A percentile compares a stretch with the other conserved stretches of the same genome.
Evolutionary conservation across 2,113 vertebrate genomes (phyloP).

Genomic region (Chrysemys picta): DNA sequence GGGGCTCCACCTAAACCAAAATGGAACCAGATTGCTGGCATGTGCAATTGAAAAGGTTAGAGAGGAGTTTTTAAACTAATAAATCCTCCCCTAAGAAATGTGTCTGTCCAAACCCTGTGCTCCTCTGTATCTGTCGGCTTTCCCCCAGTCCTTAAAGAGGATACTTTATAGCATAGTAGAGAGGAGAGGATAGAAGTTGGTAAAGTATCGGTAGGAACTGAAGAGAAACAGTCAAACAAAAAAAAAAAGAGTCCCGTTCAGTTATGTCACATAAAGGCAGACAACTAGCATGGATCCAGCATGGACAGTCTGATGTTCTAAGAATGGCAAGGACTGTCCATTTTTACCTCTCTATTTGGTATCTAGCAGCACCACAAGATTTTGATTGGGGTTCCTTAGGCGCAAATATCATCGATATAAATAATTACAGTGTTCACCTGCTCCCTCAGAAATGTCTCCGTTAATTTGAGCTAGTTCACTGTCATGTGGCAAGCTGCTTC

Average conservation of each 20-base stretch:
- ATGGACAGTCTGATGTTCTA: no score
- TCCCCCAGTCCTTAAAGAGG: no score
- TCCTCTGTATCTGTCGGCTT: no score
- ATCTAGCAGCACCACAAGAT: accelerated
- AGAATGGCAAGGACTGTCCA: not conserved
- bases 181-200: not conserved
- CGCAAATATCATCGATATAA: accelerated
- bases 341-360: accelerated
- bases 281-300: not conserved
- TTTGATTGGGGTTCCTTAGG: not conserved
- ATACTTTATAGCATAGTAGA: no score
- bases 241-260: not conserved
- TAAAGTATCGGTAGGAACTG: not conserved
- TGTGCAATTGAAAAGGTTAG: no score
- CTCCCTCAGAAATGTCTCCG: not conserved
- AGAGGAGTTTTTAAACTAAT: no score
- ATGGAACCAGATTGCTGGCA: no score
- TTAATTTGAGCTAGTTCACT: not conserved
- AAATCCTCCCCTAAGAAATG: no score
- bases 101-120: no score
- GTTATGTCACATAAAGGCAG: not conserved
- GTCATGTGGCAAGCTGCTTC: accelerated
- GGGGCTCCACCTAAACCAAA: no score
- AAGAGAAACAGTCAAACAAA: not conserved
- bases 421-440: accelerated